Conservation (phyloP, 1,140 invertebrate genomes). For the Archivesica marissinica region DNA sequence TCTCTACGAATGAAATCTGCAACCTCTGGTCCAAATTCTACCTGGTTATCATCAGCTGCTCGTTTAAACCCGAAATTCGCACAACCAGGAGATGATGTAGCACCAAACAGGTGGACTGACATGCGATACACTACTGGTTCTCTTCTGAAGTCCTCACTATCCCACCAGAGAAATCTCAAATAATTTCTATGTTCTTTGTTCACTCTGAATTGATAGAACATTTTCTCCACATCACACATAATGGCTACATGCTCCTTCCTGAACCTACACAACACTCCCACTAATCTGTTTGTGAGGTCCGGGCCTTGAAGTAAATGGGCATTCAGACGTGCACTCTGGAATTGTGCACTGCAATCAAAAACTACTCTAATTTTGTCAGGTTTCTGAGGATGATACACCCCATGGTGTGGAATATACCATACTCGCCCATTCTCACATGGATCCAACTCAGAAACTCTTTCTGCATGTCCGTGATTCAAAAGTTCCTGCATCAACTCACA, state of each 20-base stretch:
- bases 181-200: slow-evolving; percentile 50
- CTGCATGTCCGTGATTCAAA: slow-evolving; percentile 37
- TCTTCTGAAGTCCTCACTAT: not conserved
- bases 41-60: slow-evolving; percentile 23
- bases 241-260: slow-evolving; percentile 58
- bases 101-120: slow-evolving; percentile 68
- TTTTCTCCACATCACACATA: slow-evolving; percentile 62
- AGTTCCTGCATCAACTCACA: not conserved
- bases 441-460: slow-evolving; percentile 2
- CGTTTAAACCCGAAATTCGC: slow-evolving; percentile 61
- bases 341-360: slow-evolving; percentile 66
- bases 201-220: slow-evolving; percentile 65
- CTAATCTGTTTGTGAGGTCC: slow-evolving; percentile 66
- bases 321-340: slow-evolving; percentile 58
- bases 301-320: slow-evolving; percentile 64
- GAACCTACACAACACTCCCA: slow-evolving; percentile 60
- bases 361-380: slow-evolving; percentile 67
- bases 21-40: slow-evolving; percentile 2
- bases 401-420: slow-evolving; percentile 70
- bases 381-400: slow-evolving; percentile 62
- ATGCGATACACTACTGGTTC: slow-evolving; percentile 62
- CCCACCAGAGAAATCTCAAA: slow-evolving; percentile 61
- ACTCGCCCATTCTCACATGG: slow-evolving; percentile 36
- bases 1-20: slow-evolving; percentile 46
- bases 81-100: slow-evolving; percentile 63